Conservation (phyloP, 2,888 invertebrate species). For the Lagria hirta region DNA sequence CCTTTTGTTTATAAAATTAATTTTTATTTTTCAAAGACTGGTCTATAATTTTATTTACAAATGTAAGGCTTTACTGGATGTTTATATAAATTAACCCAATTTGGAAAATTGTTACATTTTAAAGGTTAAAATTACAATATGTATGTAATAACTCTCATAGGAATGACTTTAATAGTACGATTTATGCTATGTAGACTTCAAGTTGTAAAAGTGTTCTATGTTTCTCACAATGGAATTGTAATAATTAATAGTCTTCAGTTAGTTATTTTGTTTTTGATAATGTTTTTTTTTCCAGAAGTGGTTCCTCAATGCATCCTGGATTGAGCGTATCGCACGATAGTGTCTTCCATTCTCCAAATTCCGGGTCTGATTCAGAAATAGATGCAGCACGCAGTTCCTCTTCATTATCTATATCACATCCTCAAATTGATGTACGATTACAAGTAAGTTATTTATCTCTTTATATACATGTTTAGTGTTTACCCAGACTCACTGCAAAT, state of each 20-base stretch:
- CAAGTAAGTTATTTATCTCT: constrained; percentile 48
- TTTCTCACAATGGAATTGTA: too few relatives aligned
- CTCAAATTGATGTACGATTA: constrained; percentile 47
- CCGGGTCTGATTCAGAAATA: constrained; percentile 53
- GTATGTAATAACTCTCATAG: too few relatives aligned
- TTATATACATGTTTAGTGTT: too few relatives aligned
- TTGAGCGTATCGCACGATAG: constrained; percentile 90
- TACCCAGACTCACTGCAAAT: too few relatives aligned
- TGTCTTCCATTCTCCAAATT: constrained; percentile 78
- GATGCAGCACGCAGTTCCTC: constrained; percentile 56
- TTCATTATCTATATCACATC: constrained; percentile 53
- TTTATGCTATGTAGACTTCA: not conserved
- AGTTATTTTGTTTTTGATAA: too few relatives aligned
- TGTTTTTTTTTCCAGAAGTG: constrained; percentile 43
- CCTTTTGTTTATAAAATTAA: not conserved
- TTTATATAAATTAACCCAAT: not conserved
- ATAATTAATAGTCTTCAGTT: not conserved
- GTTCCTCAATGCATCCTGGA: constrained; percentile 53
- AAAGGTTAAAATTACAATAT: too few relatives aligned
- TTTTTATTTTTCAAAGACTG: too few relatives aligned
- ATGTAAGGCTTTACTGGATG: not conserved
- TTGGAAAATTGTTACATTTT: too few relatives aligned
- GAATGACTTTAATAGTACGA: not conserved
- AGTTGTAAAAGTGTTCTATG: not conserved
- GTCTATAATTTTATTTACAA: not conserved